These are phyloP conservation scores for Ecliptopera silaceata DNA, from an alignment of 2,888 invertebrate species.

Conservation along the genomic window DNA sequence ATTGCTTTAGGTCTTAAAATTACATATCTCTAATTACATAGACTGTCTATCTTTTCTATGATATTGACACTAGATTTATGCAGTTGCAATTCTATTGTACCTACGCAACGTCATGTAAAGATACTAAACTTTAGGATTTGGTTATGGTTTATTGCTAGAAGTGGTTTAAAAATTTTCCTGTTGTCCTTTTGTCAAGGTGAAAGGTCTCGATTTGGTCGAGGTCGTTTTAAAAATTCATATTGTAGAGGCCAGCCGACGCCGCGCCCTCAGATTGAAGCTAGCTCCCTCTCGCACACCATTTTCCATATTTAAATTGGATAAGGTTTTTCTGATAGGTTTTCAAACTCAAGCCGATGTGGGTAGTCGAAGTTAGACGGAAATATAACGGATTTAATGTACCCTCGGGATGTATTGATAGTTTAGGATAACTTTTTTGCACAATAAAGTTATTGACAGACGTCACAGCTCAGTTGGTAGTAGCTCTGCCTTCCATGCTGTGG, in stretches of 20 bases:
- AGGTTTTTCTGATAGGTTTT: slow-evolving; percentile 1
- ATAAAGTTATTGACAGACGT: too few relatives aligned
- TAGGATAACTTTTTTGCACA: not conserved
- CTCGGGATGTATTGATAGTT: not conserved
- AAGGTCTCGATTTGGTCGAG: slow-evolving; percentile 10
- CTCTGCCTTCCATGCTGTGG: too few relatives aligned
- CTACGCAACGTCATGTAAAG: too few relatives aligned
- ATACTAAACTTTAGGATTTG: too few relatives aligned
- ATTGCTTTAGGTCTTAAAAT: too few relatives aligned
- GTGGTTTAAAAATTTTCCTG: not conserved
- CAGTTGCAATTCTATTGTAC: too few relatives aligned
- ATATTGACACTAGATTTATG: too few relatives aligned
- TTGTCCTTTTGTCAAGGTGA: slow-evolving; percentile 7
- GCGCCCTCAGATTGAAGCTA: slow-evolving; percentile 12
- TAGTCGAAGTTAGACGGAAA: not conserved
- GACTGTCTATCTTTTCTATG: too few relatives aligned
- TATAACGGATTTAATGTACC: not conserved
- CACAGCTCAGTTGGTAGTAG: too few relatives aligned
- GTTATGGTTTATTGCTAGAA: too few relatives aligned
- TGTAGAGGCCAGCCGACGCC: slow-evolving; percentile 7
- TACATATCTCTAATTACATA: too few relatives aligned
- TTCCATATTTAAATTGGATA: slow-evolving; percentile 12
- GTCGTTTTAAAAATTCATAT: slow-evolving; percentile 29
- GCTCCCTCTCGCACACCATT: slow-evolving; percentile 4
- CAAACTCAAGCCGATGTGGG: not conserved